These are phyloP conservation scores for Anarrhichthys ocellatus DNA, from an alignment of 2,113 vertebrate genomes.

Conservation along the genomic window DNA sequence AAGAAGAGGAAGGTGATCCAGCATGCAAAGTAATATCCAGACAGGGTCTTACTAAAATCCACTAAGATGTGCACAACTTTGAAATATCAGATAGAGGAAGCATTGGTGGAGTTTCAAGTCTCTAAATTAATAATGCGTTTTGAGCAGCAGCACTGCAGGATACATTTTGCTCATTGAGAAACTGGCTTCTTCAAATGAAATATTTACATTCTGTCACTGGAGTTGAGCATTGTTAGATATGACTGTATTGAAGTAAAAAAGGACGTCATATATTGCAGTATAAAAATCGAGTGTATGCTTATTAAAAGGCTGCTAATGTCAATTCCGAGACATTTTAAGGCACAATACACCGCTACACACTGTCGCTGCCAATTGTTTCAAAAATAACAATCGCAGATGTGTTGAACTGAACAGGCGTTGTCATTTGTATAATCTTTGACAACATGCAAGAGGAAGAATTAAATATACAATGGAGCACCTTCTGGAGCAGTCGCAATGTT, in stretches of 20 bases:
- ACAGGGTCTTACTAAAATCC: conserved; percentile 67
- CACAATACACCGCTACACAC: background rate
- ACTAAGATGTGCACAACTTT: conserved; percentile 69
- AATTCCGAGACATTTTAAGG: conserved; percentile 31
- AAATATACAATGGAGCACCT: conserved; percentile 47
- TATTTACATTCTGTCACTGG: conserved; percentile 81
- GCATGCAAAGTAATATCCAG: conserved; percentile 70
- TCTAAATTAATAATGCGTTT: conserved; percentile 85
- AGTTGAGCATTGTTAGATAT: conserved; percentile 67
- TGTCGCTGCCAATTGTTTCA: conserved; percentile 20
- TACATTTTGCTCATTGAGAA: conserved; percentile 73
- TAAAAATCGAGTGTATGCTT: conserved; percentile 10
- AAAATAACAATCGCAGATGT: conserved; percentile 22
- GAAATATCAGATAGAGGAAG: conserved; percentile 76
- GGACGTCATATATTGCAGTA: conserved; percentile 16
- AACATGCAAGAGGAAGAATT: conserved; percentile 39
- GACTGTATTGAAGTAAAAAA: conserved; percentile 56
- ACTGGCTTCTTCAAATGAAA: conserved; percentile 78
- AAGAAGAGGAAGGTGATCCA: conserved; percentile 56
- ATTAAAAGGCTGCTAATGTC: conserved; percentile 39
- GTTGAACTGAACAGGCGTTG: conserved; percentile 29
- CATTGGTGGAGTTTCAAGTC: conserved; percentile 75
- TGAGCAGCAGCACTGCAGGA: conserved; percentile 74
- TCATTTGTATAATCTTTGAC: conserved; percentile 46
- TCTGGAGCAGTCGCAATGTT: conserved; percentile 33